These are phyloP conservation scores for Carcharodon carcharias DNA, from an alignment of 2,797 vertebrate species.

Conservation along the genomic window DNA sequence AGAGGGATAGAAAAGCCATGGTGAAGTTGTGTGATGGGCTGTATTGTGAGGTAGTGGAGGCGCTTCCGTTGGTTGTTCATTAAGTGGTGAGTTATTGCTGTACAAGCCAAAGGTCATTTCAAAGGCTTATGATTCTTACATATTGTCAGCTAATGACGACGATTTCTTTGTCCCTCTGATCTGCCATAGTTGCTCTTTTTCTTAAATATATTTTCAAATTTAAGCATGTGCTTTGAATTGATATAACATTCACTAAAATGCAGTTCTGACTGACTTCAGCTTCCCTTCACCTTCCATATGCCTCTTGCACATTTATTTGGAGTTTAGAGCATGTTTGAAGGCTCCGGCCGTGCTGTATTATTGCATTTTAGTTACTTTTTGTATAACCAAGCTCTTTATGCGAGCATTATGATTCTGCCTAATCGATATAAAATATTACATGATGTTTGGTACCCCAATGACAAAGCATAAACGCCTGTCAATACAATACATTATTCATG, in stretches of 20 bases:
- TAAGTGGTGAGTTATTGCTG: slow-evolving; percentile 95
- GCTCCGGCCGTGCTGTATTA: not conserved
- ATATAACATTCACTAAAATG: not conserved
- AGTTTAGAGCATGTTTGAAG: not conserved
- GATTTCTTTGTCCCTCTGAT: slow-evolving; percentile 74
- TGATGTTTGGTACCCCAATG: slow-evolving; percentile 36
- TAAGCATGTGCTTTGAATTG: slow-evolving; percentile 37
- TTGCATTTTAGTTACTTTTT: slow-evolving; percentile 9
- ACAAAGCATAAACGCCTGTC: slow-evolving; percentile 37
- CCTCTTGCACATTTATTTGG: not conserved
- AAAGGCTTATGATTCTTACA: slow-evolving; percentile 92
- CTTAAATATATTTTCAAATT: slow-evolving; percentile 40
- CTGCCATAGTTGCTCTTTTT: slow-evolving; percentile 58
- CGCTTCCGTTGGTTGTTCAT: slow-evolving; percentile 94
- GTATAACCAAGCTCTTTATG: slow-evolving; percentile 15
- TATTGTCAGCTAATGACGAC: slow-evolving; percentile 68
- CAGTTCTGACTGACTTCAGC: slow-evolving; percentile 10
- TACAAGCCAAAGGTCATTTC: slow-evolving; percentile 87
- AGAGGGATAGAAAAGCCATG: slow-evolving; percentile 56
- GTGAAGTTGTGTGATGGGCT: slow-evolving; percentile 63
- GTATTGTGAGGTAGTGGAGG: slow-evolving; percentile 65
- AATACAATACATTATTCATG: slow-evolving; percentile 39
- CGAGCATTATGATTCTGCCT: not conserved
- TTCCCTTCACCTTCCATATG: not conserved
- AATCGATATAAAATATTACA: slow-evolving; percentile 33